These are phyloP conservation scores for Octonoba sinensis DNA, from an alignment of 2,888 invertebrate genomes.

Conservation along the genomic window DNA sequence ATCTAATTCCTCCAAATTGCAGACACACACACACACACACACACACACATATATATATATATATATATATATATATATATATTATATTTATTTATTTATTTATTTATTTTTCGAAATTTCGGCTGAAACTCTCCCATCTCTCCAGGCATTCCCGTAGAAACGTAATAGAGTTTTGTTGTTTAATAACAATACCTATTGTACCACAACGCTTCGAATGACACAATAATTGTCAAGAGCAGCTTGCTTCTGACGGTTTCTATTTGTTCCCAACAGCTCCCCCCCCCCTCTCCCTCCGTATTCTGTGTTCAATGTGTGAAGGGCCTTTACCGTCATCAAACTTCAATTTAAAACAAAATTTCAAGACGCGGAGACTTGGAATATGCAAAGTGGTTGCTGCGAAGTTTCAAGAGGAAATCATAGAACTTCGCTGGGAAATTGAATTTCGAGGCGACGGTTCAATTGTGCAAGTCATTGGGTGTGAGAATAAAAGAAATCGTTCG, in stretches of 20 bases:
- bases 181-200: slow-evolving; percentile 48
- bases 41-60: no score
- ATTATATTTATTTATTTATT: neutral
- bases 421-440: slow-evolving; percentile 54
- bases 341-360: slow-evolving; percentile 58
- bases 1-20: no score
- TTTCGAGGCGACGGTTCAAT: slow-evolving; percentile 37
- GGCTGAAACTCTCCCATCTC: no score
- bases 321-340: slow-evolving; percentile 53
- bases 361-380: slow-evolving; percentile 38
- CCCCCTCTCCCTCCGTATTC: neutral
- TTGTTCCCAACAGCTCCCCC: slow-evolving; percentile 9
- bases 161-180: neutral
- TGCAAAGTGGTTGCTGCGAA: slow-evolving; percentile 52
- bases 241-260: slow-evolving; percentile 44
- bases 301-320: slow-evolving; percentile 12
- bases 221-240: slow-evolving; percentile 55
- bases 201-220: slow-evolving; percentile 32
- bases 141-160: neutral
- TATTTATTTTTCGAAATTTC: slow-evolving; percentile 1
- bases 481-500: no score
- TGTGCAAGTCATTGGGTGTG: slow-evolving; percentile 19
- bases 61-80: no score
- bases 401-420: slow-evolving; percentile 55
- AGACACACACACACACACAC: no score